A percentile compares a stretch with the other conserved stretches of the same genome.
phyloP scores from a whole-genome alignment of 2,797 vertebrate genomes.

The Alectoris magna region DNA sequence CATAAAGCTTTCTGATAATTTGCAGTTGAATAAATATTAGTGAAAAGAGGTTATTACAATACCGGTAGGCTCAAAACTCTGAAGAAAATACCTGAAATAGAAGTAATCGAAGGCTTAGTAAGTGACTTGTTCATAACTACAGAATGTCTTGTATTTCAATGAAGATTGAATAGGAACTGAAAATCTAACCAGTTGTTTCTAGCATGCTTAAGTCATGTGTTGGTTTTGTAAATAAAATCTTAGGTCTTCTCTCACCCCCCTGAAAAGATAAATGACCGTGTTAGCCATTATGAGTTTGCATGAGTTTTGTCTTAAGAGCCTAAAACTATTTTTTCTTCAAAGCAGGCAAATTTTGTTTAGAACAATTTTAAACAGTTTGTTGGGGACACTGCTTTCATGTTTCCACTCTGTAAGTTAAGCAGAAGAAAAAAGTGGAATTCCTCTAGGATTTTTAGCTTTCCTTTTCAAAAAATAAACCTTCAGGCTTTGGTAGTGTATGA shows the following conservation, averaged over 20 bases:
- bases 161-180: constrained; percentile 28
- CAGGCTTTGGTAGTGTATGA: neutral
- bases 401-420: neutral
- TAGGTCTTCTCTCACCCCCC: neutral
- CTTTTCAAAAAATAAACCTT: neutral
- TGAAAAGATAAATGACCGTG: neutral
- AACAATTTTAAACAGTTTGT: neutral
- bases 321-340: neutral
- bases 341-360: neutral
- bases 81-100: neutral
- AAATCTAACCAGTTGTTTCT: constrained; percentile 8
- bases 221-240: constrained; percentile 34
- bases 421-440: neutral
- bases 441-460: neutral
- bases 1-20: neutral
- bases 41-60: neutral
- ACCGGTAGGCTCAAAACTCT: neutral
- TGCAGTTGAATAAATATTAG: neutral
- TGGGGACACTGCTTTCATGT: neutral
- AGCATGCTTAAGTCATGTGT: neutral
- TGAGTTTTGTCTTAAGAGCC: neutral
- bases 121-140: neutral
- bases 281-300: neutral
- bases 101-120: neutral
- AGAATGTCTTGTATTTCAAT: neutral